Base-by-base conservation (phyloP, 2,797 vertebrate genomes). In the Aulostomus chinensis region DNA sequence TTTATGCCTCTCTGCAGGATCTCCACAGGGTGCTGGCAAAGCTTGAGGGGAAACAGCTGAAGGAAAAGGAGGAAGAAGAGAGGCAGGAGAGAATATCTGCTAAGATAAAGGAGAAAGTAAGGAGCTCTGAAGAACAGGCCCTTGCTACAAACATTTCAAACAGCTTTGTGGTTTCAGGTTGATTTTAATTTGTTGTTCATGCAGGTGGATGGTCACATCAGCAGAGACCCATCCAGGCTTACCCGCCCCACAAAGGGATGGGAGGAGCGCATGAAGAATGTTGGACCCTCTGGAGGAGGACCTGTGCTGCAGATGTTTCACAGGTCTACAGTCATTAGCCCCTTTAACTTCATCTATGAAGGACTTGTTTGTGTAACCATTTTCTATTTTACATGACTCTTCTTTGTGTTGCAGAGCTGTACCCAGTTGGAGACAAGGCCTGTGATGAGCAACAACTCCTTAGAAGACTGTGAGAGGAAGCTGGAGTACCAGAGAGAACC, bases 91-190 rank as follows among this genome's bases (percentile, higher is more conserved):
- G 83, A 63, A 54, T 94, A 9, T 43, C 87, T 51, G 73, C 84
- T 9, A 92, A 87, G 59, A 61, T 96, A 17, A 96, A 91, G 77
- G 87, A 94, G 53, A 94, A 94, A 90, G 95, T 95, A 67, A 58
- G 22, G 1, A 29, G 28, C 28, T 29, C 28, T 11, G 11, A 29
- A 29, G 11, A 29, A 9, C 6, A 25, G 9, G 6, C n/a, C 9
- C 3, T 17, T n/a, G n/a, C n/a, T n/a, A n/a, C n/a, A n/a, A n/a
- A n/a, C n/a, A n/a, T n/a, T n/a, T n/a, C n/a, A 32, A 11, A 29
- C 2, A 29, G 5, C 1, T n/a, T 7, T 28, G 4, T 21, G 5
- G 3, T 0, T 59, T 13, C 20, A 11, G 1, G 13, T 5, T 53
- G 0, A 29, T 9, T 9, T 39, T 42, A 40, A 22, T 51, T 56